Conservation (phyloP, 2,113 vertebrate genomes). For the Callospermophilus lateralis region DNA sequence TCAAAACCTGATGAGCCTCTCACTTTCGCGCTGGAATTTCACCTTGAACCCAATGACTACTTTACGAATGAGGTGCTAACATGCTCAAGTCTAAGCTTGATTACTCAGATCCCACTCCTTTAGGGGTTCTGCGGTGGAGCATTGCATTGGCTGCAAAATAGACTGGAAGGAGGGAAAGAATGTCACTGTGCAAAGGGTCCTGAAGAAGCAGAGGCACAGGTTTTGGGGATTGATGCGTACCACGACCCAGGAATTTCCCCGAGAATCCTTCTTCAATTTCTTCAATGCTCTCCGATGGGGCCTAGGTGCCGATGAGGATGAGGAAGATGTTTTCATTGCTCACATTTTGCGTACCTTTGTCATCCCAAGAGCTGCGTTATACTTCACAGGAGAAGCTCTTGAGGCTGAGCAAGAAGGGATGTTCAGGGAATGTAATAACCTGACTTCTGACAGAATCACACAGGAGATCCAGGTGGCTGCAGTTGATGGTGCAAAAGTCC, state of each 20-base stretch:
- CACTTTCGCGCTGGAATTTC: slow-evolving; percentile 96
- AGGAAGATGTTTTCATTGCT: slow-evolving; percentile 93
- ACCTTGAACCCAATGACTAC: slow-evolving; percentile 95
- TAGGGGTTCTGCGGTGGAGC: slow-evolving; percentile 95
- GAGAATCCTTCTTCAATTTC: slow-evolving; percentile 97
- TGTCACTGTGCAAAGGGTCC: slow-evolving; percentile 92
- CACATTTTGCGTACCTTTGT: slow-evolving; percentile 96
- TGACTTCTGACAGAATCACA: slow-evolving; percentile 71
- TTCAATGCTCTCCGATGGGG: slow-evolving; percentile 93
- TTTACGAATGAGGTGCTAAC: slow-evolving; percentile 94
- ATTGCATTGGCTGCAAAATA: slow-evolving; percentile 94
- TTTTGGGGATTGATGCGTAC: slow-evolving; percentile 95
- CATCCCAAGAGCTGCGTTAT: slow-evolving; percentile 94
- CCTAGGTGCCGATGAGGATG: background rate
- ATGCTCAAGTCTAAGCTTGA: slow-evolving; percentile 96
- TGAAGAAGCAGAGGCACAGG: slow-evolving; percentile 98
- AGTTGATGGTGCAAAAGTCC: background rate
- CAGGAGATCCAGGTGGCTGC: background rate
- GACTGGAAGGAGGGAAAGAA: slow-evolving; percentile 97
- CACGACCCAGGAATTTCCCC: slow-evolving; percentile 95
- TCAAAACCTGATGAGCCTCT: slow-evolving; percentile 94
- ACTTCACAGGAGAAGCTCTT: slow-evolving; percentile 96
- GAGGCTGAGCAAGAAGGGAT: slow-evolving; percentile 96
- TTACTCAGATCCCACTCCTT: slow-evolving; percentile 94
- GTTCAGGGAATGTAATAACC: slow-evolving; percentile 94